Evolutionary conservation across 2,888 invertebrate species (phyloP).

Genomic region (Hypomecis punctinalis): DNA sequence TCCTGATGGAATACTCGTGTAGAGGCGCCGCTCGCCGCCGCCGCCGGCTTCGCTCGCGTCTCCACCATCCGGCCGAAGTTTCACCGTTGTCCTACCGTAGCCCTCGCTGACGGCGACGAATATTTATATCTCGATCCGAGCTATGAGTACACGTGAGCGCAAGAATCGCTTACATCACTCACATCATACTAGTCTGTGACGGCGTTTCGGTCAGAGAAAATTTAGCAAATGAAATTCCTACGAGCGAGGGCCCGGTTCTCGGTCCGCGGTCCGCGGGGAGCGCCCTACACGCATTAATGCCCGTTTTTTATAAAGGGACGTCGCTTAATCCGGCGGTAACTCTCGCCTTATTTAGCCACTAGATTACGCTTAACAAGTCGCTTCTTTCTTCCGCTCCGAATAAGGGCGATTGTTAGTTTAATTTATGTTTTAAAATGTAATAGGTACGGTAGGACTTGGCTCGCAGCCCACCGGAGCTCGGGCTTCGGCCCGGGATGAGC

Average conservation of each 20-base stretch:
- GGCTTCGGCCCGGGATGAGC: constrained; percentile 44
- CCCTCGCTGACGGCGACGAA: constrained; percentile 34
- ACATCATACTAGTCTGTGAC: constrained; percentile 57
- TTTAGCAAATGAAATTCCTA: constrained; percentile 75
- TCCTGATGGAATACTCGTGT: constrained; percentile 73
- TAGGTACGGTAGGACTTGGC: constrained; percentile 46
- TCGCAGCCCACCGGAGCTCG: constrained; percentile 32
- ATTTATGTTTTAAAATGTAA: constrained; percentile 49
- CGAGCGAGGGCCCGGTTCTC: constrained; percentile 59
- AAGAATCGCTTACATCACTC: constrained; percentile 54
- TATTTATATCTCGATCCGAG: constrained; percentile 45
- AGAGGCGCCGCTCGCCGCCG: constrained; percentile 47
- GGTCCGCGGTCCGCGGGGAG: constrained; percentile 58
- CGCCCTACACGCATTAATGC: constrained; percentile 63
- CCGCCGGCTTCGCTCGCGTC: constrained; percentile 49
- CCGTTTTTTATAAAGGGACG: constrained; percentile 71
- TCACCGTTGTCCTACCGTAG: too few relatives aligned
- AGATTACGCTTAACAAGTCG: constrained; percentile 64
- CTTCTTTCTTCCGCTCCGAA: constrained; percentile 51
- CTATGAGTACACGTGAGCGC: constrained; percentile 36
- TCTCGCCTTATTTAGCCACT: constrained; percentile 73
- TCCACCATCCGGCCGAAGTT: too few relatives aligned
- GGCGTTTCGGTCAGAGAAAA: constrained; percentile 62
- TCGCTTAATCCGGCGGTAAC: constrained; percentile 70
- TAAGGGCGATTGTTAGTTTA: constrained; percentile 48